Evolutionary conservation across 2,797 vertebrate species (phyloP).

Genomic region (Ctenochaetus hawaiiensis): DNA sequence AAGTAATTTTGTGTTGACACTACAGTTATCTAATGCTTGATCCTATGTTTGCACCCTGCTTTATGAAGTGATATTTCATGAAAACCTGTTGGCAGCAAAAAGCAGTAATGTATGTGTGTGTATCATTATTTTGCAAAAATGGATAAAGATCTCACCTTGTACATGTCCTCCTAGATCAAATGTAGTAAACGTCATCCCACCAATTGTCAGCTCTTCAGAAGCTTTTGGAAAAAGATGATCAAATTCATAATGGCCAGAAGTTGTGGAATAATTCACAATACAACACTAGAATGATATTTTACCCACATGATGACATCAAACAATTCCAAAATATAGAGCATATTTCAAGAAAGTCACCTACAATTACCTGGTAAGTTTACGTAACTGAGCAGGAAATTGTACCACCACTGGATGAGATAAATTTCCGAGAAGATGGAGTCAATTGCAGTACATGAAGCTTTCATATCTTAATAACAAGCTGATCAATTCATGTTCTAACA

Average conservation of each 20-base stretch:
- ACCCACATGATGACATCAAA: not conserved
- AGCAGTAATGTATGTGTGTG: not conserved
- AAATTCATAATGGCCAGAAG: not conserved
- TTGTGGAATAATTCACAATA: not conserved
- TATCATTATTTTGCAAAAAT: not conserved
- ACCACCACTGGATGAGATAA: not conserved
- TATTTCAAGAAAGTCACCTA: not conserved
- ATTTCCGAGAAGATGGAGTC: not conserved
- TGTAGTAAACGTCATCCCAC: constrained; percentile 98
- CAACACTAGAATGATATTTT: not conserved
- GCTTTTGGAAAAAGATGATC: constrained; percentile 81
- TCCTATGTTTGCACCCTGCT: not conserved
- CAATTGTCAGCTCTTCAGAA: constrained; percentile 97
- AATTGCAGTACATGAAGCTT: not conserved
- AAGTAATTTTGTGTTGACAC: not conserved
- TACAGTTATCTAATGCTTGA: not conserved
- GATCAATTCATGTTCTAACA: not conserved
- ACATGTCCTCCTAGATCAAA: constrained; percentile 96
- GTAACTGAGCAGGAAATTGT: not conserved
- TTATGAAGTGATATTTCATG: not conserved
- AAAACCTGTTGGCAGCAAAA: not conserved
- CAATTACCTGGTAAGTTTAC: not conserved
- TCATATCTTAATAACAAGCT: not conserved
- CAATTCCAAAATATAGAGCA: not conserved
- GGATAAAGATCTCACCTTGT: constrained; percentile 88